Percentiles rank a stretch among this genome's conserved stretches.
Conservation (phyloP, 2,797 vertebrate species). For the Enteromius paludinosus region DNA sequence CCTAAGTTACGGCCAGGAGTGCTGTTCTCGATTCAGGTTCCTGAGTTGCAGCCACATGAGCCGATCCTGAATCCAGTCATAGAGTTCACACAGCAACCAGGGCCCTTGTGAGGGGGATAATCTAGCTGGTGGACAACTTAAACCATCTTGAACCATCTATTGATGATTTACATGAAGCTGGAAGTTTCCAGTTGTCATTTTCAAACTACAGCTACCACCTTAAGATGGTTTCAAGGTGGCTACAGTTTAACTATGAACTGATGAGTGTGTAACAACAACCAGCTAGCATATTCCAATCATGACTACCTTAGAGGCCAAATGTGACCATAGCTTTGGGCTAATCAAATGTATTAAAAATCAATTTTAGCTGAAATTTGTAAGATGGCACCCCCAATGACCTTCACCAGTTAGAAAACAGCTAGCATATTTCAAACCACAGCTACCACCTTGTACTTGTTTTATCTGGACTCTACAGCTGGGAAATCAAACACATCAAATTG, state of each 20-base stretch:
- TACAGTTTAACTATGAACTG: background rate
- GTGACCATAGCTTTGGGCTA: background rate
- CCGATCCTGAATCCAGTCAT: too few species aligned
- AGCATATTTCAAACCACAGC: background rate
- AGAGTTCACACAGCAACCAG: background rate
- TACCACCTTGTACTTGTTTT: background rate
- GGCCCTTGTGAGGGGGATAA: background rate
- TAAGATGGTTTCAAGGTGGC: background rate
- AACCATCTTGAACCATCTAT: background rate
- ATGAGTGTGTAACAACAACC: background rate
- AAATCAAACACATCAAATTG: background rate
- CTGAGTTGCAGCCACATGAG: too few species aligned
- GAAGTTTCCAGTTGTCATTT: background rate
- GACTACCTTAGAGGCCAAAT: background rate
- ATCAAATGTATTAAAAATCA: background rate
- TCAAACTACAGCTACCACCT: background rate
- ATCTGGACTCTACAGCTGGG: background rate
- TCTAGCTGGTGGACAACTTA: background rate
- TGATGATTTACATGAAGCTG: background rate
- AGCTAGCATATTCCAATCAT: background rate
- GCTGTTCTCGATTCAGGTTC: too few species aligned
- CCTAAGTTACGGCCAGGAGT: too few species aligned
- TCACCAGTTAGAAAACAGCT: background rate
- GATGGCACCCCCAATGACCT: background rate
- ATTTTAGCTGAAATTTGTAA: background rate